A percentile compares a stretch with the other conserved stretches of the same genome.
Evolutionary conservation across 2,888 invertebrate species (phyloP).

Genomic region (Pristionchus maxplancki): DNA sequence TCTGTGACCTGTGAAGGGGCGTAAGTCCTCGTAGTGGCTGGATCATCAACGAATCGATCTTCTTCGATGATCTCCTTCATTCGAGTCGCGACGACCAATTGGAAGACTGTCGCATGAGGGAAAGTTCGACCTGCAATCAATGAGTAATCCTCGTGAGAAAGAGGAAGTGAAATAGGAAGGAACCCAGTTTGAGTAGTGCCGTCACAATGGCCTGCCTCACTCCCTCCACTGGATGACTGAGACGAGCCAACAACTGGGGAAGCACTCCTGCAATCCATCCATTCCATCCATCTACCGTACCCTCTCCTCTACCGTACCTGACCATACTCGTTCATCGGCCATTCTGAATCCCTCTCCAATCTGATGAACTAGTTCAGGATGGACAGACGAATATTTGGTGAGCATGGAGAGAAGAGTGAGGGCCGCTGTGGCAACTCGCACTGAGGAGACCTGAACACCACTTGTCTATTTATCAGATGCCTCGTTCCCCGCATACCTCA

Average conservation of each 20-base stretch:
- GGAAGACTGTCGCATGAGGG: slow-evolving; percentile 66
- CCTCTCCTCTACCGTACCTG: slow-evolving; percentile 42
- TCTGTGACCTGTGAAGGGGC: neutral
- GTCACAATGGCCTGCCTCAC: slow-evolving; percentile 89
- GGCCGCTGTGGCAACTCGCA: slow-evolving; percentile 86
- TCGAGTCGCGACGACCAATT: slow-evolving; percentile 51
- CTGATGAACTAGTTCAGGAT: slow-evolving; percentile 90
- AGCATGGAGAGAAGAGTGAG: slow-evolving; percentile 90
- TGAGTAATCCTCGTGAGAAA: no score
- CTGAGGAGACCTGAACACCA: slow-evolving; percentile 53
- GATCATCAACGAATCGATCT: slow-evolving; percentile 13
- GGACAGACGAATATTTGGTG: slow-evolving; percentile 90
- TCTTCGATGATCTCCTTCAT: slow-evolving; percentile 17
- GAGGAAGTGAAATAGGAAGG: no score
- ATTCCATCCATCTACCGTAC: no score
- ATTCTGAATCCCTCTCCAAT: slow-evolving; percentile 91
- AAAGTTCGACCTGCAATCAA: slow-evolving; percentile 55
- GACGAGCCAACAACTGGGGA: slow-evolving; percentile 93
- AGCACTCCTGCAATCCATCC: slow-evolving; percentile 86
- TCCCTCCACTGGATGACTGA: slow-evolving; percentile 95
- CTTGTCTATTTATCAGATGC: neutral
- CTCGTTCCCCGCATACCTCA: neutral
- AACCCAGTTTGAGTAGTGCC: slow-evolving; percentile 87
- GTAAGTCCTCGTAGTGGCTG: neutral
- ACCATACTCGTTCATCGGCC: slow-evolving; percentile 89